Conservation (phyloP, 2,888 invertebrate species). For the Ryuthela nishihirai region DNA sequence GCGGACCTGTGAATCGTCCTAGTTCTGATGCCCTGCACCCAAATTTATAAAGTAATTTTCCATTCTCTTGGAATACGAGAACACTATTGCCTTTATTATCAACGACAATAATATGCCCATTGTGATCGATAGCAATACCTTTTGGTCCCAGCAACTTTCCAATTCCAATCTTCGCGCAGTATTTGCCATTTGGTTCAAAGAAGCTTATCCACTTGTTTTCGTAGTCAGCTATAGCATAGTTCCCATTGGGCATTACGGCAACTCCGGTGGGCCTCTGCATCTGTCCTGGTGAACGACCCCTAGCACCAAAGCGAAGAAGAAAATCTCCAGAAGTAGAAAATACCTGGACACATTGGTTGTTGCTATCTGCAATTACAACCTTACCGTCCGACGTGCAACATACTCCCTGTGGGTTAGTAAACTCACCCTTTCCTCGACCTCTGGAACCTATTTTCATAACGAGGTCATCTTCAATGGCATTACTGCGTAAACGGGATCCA, state of each 20-base stretch:
- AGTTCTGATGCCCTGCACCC: constrained; percentile 53
- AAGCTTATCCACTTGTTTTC: constrained; percentile 57
- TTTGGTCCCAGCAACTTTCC: constrained; percentile 56
- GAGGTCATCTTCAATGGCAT: constrained; percentile 54
- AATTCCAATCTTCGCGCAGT: constrained; percentile 54
- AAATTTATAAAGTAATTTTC: constrained; percentile 54
- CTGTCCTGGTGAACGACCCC: constrained; percentile 55
- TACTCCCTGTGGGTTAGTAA: constrained; percentile 57
- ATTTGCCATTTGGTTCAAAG: constrained; percentile 55
- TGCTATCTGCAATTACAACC: constrained; percentile 55
- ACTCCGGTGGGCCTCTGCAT: constrained; percentile 57
- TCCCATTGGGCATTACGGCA: constrained; percentile 52
- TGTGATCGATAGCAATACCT: constrained; percentile 54
- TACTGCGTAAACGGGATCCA: constrained; percentile 45
- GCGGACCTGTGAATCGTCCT: constrained; percentile 57
- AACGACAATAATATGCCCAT: constrained; percentile 56
- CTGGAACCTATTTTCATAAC: constrained; percentile 46
- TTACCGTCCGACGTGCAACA: constrained; percentile 49
- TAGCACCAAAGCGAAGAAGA: constrained; percentile 50
- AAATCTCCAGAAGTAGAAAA: constrained; percentile 52
- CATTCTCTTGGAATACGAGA: constrained; percentile 49
- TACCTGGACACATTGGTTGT: constrained; percentile 54
- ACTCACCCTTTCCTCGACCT: constrained; percentile 56
- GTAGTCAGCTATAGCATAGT: constrained; percentile 56
- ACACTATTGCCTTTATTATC: constrained; percentile 54